These are phyloP conservation scores for Microplitis manilae DNA, from an alignment of 2,888 invertebrate species.

Conservation along the genomic window DNA sequence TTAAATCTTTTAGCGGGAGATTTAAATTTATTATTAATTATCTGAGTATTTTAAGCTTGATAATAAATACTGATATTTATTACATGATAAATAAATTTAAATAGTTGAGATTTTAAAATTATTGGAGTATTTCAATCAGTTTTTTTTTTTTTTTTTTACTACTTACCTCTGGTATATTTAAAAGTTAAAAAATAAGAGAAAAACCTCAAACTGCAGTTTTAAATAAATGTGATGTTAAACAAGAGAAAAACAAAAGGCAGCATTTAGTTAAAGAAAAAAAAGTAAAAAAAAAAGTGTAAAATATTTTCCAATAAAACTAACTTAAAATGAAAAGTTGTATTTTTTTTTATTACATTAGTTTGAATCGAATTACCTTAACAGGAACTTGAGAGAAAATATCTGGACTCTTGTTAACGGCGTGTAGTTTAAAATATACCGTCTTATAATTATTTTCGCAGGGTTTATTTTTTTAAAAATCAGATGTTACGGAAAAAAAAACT, in stretches of 20 bases:
- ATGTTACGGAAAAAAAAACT: neutral
- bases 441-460: conserved; percentile 28
- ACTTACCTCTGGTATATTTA: neutral
- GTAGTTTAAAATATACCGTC: conserved; percentile 48
- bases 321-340: conserved; percentile 48
- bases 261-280: neutral
- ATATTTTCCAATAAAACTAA: conserved; percentile 44
- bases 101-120: too few relatives aligned
- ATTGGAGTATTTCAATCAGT: too few relatives aligned
- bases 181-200: neutral
- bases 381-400: conserved; percentile 59
- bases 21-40: too few relatives aligned
- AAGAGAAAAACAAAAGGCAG: neutral
- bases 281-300: conserved; percentile 39
- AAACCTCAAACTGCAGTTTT: neutral
- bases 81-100: too few relatives aligned
- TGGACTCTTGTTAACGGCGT: neutral
- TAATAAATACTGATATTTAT: too few relatives aligned
- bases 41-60: too few relatives aligned
- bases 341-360: conserved; percentile 64
- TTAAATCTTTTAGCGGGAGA: neutral
- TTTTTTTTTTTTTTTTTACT: too few relatives aligned
- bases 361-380: conserved; percentile 63
- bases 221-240: neutral
- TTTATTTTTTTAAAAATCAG: conserved; percentile 23